Percentiles rank a stretch among this genome's conserved stretches.
Conservation (phyloP, 2,113 vertebrate genomes). For the Psilopsiagon aymara region DNA sequence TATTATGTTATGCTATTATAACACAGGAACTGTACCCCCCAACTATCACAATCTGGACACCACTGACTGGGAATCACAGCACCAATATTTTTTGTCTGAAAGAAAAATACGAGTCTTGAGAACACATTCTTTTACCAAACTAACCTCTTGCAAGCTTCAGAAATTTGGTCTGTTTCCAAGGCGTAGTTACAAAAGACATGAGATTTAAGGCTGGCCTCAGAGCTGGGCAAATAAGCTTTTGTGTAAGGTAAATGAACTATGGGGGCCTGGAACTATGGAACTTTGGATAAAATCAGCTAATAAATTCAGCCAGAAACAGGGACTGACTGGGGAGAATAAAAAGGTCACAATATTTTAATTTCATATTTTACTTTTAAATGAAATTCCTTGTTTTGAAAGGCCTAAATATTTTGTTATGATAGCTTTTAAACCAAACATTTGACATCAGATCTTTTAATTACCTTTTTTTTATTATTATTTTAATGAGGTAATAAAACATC, state of each 20-base stretch:
- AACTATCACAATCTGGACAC: neutral
- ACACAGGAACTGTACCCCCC: neutral
- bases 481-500: neutral
- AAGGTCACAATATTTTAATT: neutral
- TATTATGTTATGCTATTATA: neutral
- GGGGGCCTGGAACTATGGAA: neutral
- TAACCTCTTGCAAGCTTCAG: neutral
- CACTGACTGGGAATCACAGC: neutral
- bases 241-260: neutral
- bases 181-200: neutral
- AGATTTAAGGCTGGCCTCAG: neutral
- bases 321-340: neutral
- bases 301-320: neutral
- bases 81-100: neutral
- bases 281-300: neutral
- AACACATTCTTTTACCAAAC: neutral
- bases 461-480: neutral
- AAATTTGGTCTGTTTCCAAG: neutral
- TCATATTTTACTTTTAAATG: neutral
- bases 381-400: neutral
- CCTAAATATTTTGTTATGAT: neutral
- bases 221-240: neutral
- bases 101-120: neutral
- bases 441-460: neutral
- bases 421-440: neutral